Evolutionary conservation across 2,797 vertebrate species (phyloP), one percentile per base, ranked within the genome.

Genomic region (Eospalax fontanierii): DNA sequence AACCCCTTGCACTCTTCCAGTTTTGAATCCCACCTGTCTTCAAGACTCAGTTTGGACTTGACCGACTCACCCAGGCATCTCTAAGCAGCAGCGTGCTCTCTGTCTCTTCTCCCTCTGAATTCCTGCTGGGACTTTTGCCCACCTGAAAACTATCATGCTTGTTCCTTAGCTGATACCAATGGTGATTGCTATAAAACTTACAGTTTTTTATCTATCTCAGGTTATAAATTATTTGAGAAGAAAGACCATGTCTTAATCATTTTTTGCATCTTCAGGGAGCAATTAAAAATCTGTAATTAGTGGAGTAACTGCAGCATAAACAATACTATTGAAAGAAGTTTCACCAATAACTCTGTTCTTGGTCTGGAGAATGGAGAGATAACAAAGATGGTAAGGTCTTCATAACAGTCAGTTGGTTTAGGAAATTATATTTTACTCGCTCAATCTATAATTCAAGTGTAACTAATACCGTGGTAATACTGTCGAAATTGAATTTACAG

Each of bases 201-300:
- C 0, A 66, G 57, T 3, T 70, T 93, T 89, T 96, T 40, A 79
- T 82, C 22, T 83, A 7, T 76, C n/a, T n/a, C 82, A 50, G 11
- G 22, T 95, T 71, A 92, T 92, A 90, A 93, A 94, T 87, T 89
- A 50, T 87, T 84, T 38, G n/a, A 63, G 85, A 91, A 33, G 38
- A 84, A 43, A 83, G 43, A 89, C 4, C 19, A 3, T 33, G 12
- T 4, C 24, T 81, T 91, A 63, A n/a, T 74, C 28, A 79, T 16
- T 10, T n/a, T 70, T 33, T 87, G 28, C 2, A 21, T 78, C 80
- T 78, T 93, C 3, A 50, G 40, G 79, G n/a, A 88, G 15, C 43
- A 90, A 40, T 43, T 96, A 68, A 86, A 46, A n/a, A 43, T n/a
- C 85, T 61, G 61, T 87, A 87, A 87, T 28, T 63, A 40, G 83